Evolutionary conservation across 2,113 vertebrate genomes (phyloP), one percentile per base, ranked within the genome.

Genomic region (Aplodontia rufa): DNA sequence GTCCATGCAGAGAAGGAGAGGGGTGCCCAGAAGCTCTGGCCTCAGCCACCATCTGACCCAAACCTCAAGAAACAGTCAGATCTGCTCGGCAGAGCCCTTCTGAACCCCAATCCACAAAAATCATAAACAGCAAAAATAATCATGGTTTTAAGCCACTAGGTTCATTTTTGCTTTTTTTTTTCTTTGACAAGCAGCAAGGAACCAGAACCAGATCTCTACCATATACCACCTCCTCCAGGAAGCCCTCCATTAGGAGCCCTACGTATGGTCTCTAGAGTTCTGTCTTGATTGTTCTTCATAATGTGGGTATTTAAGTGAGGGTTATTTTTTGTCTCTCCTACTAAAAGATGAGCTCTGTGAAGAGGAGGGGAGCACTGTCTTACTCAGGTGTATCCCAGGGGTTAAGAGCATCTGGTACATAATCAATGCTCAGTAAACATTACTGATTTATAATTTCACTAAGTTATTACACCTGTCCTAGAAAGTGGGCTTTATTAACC

Each of bases 121-220:
- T 45, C 69, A 20, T 0, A 9, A n/a, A 8, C 74, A 92, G 10
- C 13, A 26, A 49, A 37, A 55, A 6, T 5, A 0, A 3, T 2
- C 24, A 10, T 28, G 8, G 40, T 40, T 79, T 49, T 37, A 42
- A 91, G 55, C 47, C 24, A 26, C 14, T 32, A 2, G 42, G n/a
- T 20, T 72, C 68, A 20, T 32, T 62, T 9, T 28, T 62, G 51
- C 14, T 60, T 14, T 32, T 8, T 78, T n/a, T n/a, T n/a, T n/a
- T n/a, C n/a, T n/a, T n/a, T n/a, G n/a, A 12, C 1, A 19, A 68
- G 55, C 20, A 5, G 4, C 7, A 28, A 28, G 26, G 8, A 24
- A 11, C 1, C 71, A 60, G 55, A 32, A 22, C 10, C 22, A 80
- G 58, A 9, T 5, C 55, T 87, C 58, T 51, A 37, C 4, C 68